Conservation (phyloP, 2,888 invertebrate species). For the Allophyes oxyacanthae region DNA sequence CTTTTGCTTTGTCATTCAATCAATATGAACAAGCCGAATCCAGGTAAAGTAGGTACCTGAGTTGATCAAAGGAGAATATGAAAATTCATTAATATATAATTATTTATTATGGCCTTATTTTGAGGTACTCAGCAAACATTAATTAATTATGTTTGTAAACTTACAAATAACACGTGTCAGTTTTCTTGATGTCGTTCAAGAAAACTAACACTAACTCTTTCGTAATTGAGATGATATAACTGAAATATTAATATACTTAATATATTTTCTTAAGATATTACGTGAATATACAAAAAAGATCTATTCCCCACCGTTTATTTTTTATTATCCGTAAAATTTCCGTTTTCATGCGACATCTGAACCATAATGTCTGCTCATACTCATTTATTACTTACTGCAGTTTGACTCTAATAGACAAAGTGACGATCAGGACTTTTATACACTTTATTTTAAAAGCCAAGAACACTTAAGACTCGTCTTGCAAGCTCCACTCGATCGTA, state of each 20-base stretch:
- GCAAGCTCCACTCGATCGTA: conserved; percentile 33
- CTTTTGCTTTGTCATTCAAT: conserved; percentile 27
- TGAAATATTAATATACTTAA: too few relatives aligned
- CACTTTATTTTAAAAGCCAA: conserved; percentile 44
- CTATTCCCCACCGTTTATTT: conserved; percentile 15
- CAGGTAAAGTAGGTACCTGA: conserved; percentile 12
- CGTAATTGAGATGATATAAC: too few relatives aligned
- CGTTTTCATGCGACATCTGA: conserved; percentile 22
- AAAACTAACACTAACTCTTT: too few relatives aligned
- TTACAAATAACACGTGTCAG: too few relatives aligned
- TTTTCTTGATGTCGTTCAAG: too few relatives aligned
- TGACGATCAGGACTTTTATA: conserved; percentile 20
- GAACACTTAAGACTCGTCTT: conserved; percentile 41
- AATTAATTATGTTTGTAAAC: not conserved
- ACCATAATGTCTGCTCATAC: conserved; percentile 27
- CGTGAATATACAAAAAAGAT: too few relatives aligned
- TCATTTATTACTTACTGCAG: conserved; percentile 31
- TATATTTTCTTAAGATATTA: too few relatives aligned
- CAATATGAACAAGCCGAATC: conserved; percentile 18
- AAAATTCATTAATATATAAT: conserved; percentile 24
- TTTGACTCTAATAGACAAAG: conserved; percentile 25
- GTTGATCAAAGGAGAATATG: conserved; percentile 20
- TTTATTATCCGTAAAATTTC: conserved; percentile 12
- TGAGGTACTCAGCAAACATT: conserved; percentile 9
- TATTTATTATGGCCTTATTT: conserved; percentile 17